Percentiles rank a stretch among this genome's conserved stretches.
Conservation (phyloP, 1,140 invertebrate genomes). For the Cydia strobilella region DNA sequence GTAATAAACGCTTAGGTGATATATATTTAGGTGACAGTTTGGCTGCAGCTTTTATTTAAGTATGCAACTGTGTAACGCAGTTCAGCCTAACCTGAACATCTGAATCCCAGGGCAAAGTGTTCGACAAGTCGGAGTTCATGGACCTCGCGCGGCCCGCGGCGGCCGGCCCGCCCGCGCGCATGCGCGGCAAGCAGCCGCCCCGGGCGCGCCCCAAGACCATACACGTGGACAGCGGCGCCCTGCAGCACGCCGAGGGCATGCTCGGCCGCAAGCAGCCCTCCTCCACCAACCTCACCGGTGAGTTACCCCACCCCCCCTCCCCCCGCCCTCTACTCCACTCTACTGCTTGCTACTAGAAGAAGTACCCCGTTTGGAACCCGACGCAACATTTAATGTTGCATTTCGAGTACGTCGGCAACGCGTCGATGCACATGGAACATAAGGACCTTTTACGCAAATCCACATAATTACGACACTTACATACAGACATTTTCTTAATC, state of each 20-base stretch:
- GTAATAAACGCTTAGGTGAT: no score
- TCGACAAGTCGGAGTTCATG: constrained; percentile 86
- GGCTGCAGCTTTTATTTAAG: neutral
- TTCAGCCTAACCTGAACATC: neutral
- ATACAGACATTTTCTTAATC: no score
- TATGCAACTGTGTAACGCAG: no score
- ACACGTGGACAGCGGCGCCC: constrained; percentile 89
- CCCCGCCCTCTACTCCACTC: no score
- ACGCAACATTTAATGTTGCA: no score
- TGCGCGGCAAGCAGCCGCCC: constrained; percentile 47
- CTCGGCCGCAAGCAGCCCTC: constrained; percentile 90
- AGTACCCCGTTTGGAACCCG: no score
- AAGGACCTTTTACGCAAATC: no score
- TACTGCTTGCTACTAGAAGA: no score
- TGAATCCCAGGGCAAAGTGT: constrained; percentile 83
- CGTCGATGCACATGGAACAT: no score
- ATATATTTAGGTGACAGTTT: no score
- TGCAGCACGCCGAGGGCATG: constrained; percentile 87
- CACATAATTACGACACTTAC: no score
- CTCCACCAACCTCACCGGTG: constrained; percentile 89
- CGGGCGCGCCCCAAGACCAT: constrained; percentile 92
- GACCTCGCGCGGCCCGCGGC: constrained; percentile 67
- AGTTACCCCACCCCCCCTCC: neutral
- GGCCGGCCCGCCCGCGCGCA: constrained; percentile 52
- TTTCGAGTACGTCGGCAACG: no score